phyloP scores from a whole-genome alignment of 2,888 invertebrate genomes.

The Philopedon plagiatum region DNA sequence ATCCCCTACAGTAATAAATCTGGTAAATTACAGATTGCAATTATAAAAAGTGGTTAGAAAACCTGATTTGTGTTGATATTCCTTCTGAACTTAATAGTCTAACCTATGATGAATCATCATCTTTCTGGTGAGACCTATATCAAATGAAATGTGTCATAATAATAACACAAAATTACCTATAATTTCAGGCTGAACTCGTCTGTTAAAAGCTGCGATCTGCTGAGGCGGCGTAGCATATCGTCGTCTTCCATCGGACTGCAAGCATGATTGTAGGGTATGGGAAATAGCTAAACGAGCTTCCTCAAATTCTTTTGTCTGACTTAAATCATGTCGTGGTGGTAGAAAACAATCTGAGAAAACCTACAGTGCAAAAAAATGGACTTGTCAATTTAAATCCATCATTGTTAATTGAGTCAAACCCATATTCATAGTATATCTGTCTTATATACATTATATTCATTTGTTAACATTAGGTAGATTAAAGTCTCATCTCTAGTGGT shows the following conservation, averaged over 20 bases:
- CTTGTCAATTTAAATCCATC: too few relatives aligned
- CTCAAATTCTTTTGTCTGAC: constrained; percentile 84
- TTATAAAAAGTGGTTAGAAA: too few relatives aligned
- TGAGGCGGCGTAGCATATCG: constrained; percentile 88
- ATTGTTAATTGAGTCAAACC: too few relatives aligned
- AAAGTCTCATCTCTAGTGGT: too few relatives aligned
- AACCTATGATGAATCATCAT: too few relatives aligned
- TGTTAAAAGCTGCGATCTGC: constrained; percentile 90
- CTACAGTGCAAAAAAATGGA: too few relatives aligned
- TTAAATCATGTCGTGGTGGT: constrained; percentile 76
- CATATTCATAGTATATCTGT: too few relatives aligned
- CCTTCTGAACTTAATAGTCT: too few relatives aligned
- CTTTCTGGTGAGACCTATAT: background rate
- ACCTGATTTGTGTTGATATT: too few relatives aligned
- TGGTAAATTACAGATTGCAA: too few relatives aligned
- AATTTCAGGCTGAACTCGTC: constrained; percentile 81
- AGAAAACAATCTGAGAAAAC: constrained; percentile 69
- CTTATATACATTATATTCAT: too few relatives aligned
- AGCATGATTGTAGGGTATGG: constrained; percentile 87
- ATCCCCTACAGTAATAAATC: constrained; percentile 30
- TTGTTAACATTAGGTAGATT: too few relatives aligned
- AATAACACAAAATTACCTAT: constrained; percentile 63
- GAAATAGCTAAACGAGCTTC: constrained; percentile 88
- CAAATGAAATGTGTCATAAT: background rate
- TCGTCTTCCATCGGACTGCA: constrained; percentile 81